Conservation (phyloP, 2,888 invertebrate species). For the Andrena minutula region DNA sequence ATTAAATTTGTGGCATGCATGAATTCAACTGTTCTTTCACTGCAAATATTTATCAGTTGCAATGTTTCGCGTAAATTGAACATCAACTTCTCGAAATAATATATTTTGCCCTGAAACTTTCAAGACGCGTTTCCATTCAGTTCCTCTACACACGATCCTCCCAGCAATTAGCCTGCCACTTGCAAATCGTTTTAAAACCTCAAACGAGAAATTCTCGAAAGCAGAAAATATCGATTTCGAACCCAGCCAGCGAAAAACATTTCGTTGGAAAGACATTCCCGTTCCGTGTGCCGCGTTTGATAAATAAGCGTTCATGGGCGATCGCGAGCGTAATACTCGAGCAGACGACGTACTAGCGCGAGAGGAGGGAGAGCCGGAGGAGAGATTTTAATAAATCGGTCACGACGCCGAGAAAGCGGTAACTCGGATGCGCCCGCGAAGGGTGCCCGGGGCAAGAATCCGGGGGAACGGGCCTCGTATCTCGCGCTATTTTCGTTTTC, state of each 20-base stretch:
- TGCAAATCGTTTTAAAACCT: too few species aligned
- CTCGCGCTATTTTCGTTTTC: constrained; percentile 75
- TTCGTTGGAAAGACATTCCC: neutral
- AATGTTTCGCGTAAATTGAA: too few species aligned
- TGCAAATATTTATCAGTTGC: too few species aligned
- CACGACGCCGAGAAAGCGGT: constrained; percentile 34
- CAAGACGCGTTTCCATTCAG: too few species aligned
- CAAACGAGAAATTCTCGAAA: neutral
- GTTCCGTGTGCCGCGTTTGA: neutral
- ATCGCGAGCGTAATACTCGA: constrained; percentile 1
- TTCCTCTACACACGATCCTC: too few species aligned
- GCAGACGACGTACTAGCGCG: neutral
- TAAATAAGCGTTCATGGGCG: neutral
- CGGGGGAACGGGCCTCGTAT: constrained; percentile 58
- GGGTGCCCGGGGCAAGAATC: constrained; percentile 56
- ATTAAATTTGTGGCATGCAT: too few species aligned
- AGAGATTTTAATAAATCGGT: constrained; percentile 53
- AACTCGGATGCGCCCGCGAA: constrained; percentile 31
- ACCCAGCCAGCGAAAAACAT: neutral
- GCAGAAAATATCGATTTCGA: neutral
- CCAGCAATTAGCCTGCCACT: too few species aligned
- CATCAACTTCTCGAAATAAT: too few species aligned
- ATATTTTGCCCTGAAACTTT: too few species aligned
- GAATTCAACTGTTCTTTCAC: too few species aligned
- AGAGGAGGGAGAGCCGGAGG: neutral